A percentile compares a stretch with the other conserved stretches of the same genome.
Evolutionary conservation across 1,140 invertebrate species (phyloP).

Genomic region (Drosophila navojoa): DNA sequence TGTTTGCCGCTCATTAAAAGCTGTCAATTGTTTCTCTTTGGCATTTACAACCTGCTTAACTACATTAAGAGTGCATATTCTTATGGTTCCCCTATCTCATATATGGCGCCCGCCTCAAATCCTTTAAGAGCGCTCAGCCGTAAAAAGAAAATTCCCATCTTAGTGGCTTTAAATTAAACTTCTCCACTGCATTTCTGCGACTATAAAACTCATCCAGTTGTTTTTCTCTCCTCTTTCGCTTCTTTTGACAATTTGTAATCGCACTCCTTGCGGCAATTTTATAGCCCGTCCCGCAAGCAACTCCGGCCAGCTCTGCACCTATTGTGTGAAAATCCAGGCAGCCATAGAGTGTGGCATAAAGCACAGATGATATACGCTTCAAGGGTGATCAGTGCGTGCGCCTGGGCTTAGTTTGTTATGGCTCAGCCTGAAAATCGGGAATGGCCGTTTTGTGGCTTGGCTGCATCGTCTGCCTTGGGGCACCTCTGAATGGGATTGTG

Average conservation of each 20-base stretch:
- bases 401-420: neutral
- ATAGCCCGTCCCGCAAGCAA: slow-evolving; percentile 31
- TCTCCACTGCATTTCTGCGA: slow-evolving; percentile 23
- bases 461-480: slow-evolving; percentile 18
- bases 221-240: slow-evolving; percentile 26
- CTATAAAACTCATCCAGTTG: slow-evolving; percentile 53
- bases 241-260: slow-evolving; percentile 63
- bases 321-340: slow-evolving; percentile 35
- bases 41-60: slow-evolving; percentile 57
- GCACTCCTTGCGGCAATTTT: slow-evolving; percentile 52
- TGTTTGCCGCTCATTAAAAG: slow-evolving; percentile 68
- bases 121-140: slow-evolving; percentile 44
- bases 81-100: slow-evolving; percentile 5
- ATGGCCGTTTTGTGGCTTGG: slow-evolving; percentile 17
- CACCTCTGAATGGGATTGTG: slow-evolving; percentile 12
- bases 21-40: slow-evolving; percentile 73
- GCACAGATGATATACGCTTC: slow-evolving; percentile 56
- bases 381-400: slow-evolving; percentile 20
- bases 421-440: slow-evolving; percentile 14
- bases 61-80: slow-evolving; percentile 23
- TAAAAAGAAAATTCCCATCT: slow-evolving; percentile 36
- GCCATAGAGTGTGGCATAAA: slow-evolving; percentile 50
- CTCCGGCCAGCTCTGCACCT: slow-evolving; percentile 15
- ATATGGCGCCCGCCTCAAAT: slow-evolving; percentile 4
- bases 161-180: slow-evolving; percentile 50